phyloP scores from a whole-genome alignment of 2,113 vertebrate species.

The Prochilodus magdalenae region DNA sequence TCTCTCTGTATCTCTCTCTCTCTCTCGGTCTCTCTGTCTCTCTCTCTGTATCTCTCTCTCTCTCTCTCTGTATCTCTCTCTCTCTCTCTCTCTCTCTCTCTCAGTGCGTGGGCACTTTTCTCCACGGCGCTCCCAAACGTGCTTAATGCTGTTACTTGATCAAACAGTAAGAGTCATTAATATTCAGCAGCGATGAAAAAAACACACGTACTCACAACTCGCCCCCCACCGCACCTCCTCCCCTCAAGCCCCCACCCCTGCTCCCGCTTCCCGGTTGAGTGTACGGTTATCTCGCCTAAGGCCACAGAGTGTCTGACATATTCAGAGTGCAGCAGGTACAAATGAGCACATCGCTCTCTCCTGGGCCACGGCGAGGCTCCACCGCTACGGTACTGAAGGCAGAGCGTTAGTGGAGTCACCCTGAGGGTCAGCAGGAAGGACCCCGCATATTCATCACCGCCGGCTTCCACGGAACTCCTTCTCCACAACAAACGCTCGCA shows the following conservation, averaged over 20 bases:
- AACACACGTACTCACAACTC: neutral
- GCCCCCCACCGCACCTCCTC: neutral
- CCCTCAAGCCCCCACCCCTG: neutral
- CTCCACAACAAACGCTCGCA: constrained; percentile 47
- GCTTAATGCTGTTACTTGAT: constrained; percentile 54
- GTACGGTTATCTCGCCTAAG: constrained; percentile 49
- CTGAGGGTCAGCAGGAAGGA: constrained; percentile 40
- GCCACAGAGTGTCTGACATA: constrained; percentile 46
- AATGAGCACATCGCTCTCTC: neutral
- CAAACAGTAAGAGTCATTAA: constrained; percentile 59
- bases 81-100: neutral
- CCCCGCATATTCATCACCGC: constrained; percentile 44
- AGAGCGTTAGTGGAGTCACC: constrained; percentile 15
- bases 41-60: neutral
- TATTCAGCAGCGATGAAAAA: constrained; percentile 47
- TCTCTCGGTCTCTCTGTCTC: neutral
- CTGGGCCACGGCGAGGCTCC: neutral
- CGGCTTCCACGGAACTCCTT: constrained; percentile 38
- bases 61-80: neutral
- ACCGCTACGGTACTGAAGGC: constrained; percentile 37
- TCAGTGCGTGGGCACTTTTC: neutral
- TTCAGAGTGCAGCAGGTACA: constrained; percentile 25
- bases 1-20: neutral
- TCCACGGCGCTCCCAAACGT: constrained; percentile 31
- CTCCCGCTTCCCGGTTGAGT: constrained; percentile 1